Evolutionary conservation across 2,797 vertebrate species (phyloP).

Genomic region (Cheracebus regulus): DNA sequence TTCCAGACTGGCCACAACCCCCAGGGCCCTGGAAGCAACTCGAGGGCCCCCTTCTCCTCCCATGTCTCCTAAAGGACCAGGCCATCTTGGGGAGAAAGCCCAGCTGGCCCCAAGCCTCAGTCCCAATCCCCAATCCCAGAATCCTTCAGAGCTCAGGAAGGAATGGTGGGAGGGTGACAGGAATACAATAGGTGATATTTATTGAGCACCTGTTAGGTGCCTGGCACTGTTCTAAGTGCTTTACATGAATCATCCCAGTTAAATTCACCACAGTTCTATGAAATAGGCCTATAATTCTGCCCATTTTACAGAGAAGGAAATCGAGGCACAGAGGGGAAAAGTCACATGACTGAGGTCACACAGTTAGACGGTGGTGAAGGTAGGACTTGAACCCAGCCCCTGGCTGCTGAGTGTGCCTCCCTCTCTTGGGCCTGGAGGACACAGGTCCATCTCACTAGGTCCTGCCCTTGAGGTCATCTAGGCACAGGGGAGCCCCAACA

Average conservation of each 20-base stretch:
- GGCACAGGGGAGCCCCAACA: background rate
- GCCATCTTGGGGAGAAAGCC: constrained; percentile 35
- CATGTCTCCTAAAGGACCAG: background rate
- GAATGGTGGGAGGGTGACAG: background rate
- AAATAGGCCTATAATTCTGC: background rate
- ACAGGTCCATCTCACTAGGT: background rate
- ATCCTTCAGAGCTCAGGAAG: background rate
- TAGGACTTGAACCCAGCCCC: background rate
- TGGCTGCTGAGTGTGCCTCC: background rate
- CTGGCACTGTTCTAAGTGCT: background rate
- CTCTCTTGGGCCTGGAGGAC: background rate
- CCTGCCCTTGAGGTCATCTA: background rate
- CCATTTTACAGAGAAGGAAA: constrained; percentile 30
- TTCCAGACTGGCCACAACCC: constrained; percentile 69
- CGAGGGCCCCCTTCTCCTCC: constrained; percentile 38
- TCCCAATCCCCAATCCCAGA: constrained; percentile 41
- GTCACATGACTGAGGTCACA: background rate
- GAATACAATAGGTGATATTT: background rate
- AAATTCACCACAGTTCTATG: background rate
- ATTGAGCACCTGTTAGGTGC: background rate
- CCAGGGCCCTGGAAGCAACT: constrained; percentile 15
- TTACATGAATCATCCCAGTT: background rate
- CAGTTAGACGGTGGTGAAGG: background rate
- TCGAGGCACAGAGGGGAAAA: background rate
- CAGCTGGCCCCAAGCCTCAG: background rate